Evolutionary conservation across 2,888 invertebrate species (phyloP), one percentile per base, ranked within the genome.

Genomic region (Ceramica pisi): DNA sequence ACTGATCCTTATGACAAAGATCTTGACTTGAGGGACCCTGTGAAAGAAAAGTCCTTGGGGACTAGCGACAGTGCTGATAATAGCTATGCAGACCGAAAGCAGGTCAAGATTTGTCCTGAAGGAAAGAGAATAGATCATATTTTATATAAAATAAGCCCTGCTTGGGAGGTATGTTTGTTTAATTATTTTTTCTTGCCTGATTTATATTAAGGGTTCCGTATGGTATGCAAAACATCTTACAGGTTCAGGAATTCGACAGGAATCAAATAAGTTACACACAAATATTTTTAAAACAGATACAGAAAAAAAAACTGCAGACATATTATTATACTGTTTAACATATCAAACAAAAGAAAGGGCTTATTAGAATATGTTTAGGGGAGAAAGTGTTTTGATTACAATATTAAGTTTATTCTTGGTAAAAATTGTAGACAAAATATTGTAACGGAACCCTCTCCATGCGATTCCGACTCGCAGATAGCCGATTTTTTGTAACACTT

Each of bases 61-160:
- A 99, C 99, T 19, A 97, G 98, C 71, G 93, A 95, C 31, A 90
- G 91, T 75, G 83, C 97, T 9, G 97, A 97, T 80, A 99, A 99
- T 92, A 98, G 98, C 83, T 99, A 99, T 90, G 97, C 98, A 0
- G 93, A 97, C 67, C 90, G 94, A 1, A 95, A 93, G 60, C 86
- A 95, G 65, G 94, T 96, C 2, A 94, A 96, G 70, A 90, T 92
- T 16, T 94, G 94, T 66, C 97, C 98, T 0, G 94, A 97, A 55
- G 99, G 99, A 23, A 98, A 98, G 91, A 97, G 99, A 76, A 99
- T 99, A 84, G 99, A 99, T 95, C 99, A 99, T 91, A 98, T 99
- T 82, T 95, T 99, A 85, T 98, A 97, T 90, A 96, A 92, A 81
- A 82, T 90, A 1, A 89, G 87, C 71, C 78, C 92, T 63, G 68